These are phyloP conservation scores for Pheosia tremula DNA, from an alignment of 2,888 invertebrate species.

Conservation along the genomic window DNA sequence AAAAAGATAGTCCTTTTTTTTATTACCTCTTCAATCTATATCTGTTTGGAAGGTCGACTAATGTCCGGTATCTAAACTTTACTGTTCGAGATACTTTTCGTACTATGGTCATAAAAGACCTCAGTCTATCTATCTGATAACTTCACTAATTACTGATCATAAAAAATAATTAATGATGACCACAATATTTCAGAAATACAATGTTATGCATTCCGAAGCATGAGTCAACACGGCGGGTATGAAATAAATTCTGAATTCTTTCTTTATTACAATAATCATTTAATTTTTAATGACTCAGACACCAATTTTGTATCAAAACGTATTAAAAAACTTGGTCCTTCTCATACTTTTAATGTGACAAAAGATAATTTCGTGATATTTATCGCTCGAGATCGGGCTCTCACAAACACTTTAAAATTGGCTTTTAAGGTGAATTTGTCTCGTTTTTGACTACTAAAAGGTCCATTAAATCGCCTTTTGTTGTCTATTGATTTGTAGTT, in stretches of 20 bases:
- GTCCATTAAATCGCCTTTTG: constrained; percentile 73
- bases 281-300: constrained; percentile 3
- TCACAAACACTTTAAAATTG: constrained; percentile 58
- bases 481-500: constrained; percentile 73
- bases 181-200: neutral
- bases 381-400: constrained; percentile 42
- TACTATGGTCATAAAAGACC: too few species aligned
- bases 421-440: constrained; percentile 78
- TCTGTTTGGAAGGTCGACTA: too few species aligned
- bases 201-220: neutral
- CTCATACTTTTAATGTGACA: constrained; percentile 14
- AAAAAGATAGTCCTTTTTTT: too few species aligned
- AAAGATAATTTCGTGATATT: constrained; percentile 43
- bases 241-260: constrained; percentile 2
- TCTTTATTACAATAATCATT: neutral
- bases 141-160: too few species aligned
- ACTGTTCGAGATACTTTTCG: too few species aligned
- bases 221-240: neutral
- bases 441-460: constrained; percentile 73
- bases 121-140: too few species aligned
- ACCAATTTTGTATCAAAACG: constrained; percentile 1
- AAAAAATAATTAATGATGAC: neutral
- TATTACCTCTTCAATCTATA: too few species aligned
- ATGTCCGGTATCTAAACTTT: too few species aligned
- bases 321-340: constrained; percentile 1